Conservation (phyloP, 2,113 vertebrate genomes). For the Porphyrio hochstetteri region DNA sequence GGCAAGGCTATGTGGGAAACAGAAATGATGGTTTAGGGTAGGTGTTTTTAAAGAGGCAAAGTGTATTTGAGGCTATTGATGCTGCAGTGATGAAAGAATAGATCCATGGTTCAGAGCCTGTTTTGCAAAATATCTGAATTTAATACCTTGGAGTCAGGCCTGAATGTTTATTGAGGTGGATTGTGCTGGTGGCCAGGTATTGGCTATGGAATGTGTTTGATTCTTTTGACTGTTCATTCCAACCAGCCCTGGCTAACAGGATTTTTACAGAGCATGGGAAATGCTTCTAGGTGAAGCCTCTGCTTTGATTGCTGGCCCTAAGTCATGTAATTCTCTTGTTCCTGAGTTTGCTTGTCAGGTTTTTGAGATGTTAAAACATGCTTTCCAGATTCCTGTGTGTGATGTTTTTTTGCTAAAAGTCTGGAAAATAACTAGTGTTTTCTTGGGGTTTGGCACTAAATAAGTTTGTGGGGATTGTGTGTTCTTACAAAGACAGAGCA, state of each 20-base stretch:
- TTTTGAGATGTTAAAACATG: neutral
- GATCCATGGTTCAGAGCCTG: neutral
- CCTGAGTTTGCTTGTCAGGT: neutral
- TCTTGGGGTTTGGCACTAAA: neutral
- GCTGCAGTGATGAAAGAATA: fast-evolving
- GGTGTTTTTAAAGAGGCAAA: neutral
- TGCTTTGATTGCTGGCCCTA: neutral
- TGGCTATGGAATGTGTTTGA: neutral
- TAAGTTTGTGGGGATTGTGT: neutral
- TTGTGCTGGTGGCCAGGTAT: neutral
- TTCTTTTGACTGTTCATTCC: neutral
- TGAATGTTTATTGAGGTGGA: neutral
- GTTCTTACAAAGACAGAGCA: neutral
- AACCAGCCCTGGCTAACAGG: neutral
- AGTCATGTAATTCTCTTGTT: neutral
- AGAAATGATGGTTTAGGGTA: neutral
- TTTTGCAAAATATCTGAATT: neutral
- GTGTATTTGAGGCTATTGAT: neutral
- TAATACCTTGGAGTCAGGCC: neutral
- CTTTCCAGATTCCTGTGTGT: neutral
- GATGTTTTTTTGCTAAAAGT: neutral
- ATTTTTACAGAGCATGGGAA: neutral
- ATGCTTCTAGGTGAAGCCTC: neutral
- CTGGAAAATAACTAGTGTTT: neutral
- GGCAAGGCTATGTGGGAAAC: neutral